These are phyloP conservation scores for Tamandua tetradactyla DNA, from an alignment of 2,797 vertebrate genomes.

Conservation along the genomic window DNA sequence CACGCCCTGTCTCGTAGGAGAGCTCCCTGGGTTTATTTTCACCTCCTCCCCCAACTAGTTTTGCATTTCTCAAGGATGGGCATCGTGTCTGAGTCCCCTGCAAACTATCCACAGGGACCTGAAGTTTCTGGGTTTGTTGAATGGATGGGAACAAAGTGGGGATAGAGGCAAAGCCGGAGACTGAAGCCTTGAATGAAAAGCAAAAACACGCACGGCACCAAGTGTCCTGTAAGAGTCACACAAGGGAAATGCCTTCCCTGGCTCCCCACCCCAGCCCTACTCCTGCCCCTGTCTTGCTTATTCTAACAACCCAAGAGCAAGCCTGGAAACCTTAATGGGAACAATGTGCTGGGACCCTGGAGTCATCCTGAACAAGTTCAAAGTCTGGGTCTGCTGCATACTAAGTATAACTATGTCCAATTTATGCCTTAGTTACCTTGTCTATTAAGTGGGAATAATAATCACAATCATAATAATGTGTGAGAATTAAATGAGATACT, in stretches of 20 bases:
- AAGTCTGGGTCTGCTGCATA: background rate
- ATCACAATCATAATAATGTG: background rate
- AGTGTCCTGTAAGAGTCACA: background rate
- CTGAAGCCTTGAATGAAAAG: background rate
- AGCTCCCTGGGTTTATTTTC: background rate
- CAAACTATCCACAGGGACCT: background rate
- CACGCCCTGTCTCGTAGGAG: background rate
- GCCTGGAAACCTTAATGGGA: background rate
- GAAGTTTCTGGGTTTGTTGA: background rate
- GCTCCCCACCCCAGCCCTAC: fast-evolving
- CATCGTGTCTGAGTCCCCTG: background rate
- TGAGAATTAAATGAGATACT: background rate
- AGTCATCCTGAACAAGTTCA: background rate
- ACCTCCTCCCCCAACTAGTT: background rate
- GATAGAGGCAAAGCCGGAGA: background rate
- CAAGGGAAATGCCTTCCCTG: background rate
- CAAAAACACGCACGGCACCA: background rate
- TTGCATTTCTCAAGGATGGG: background rate
- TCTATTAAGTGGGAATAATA: background rate
- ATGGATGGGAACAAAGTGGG: background rate
- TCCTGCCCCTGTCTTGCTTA: too few relatives aligned
- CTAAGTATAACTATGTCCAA: background rate
- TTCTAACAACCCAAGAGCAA: background rate
- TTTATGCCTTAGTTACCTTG: background rate
- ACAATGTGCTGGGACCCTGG: background rate